Conservation (phyloP, 2,113 vertebrate genomes). For the Scomber colias region DNA sequence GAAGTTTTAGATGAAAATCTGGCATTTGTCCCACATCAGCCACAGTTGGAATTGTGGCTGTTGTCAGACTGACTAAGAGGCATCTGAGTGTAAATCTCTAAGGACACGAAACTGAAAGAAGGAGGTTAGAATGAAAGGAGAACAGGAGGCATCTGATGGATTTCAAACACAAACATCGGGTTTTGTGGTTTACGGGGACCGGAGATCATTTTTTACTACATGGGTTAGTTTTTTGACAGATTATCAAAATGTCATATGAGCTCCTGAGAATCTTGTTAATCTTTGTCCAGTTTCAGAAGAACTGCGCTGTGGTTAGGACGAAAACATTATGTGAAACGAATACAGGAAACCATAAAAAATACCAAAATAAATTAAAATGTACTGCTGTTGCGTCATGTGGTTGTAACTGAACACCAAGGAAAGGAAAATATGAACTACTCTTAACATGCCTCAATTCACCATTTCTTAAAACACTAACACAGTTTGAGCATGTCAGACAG, state of each 20-base stretch:
- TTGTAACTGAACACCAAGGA: too few species aligned
- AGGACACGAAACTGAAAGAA: not conserved
- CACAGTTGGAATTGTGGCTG: not conserved
- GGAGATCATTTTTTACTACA: not conserved
- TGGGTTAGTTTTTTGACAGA: constrained; percentile 26
- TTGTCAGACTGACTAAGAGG: not conserved
- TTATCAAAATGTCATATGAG: constrained; percentile 11
- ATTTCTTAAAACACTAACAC: too few species aligned
- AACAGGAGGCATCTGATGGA: not conserved
- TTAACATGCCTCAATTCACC: too few species aligned
- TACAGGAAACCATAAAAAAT: constrained; percentile 7
- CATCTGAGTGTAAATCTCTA: not conserved
- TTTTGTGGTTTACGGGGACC: constrained; percentile 9
- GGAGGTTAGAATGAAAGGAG: not conserved
- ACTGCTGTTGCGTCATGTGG: too few species aligned
- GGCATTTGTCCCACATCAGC: not conserved
- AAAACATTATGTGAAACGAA: not conserved
- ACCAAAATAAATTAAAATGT: too few species aligned
- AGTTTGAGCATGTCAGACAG: too few species aligned
- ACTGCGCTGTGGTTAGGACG: not conserved
- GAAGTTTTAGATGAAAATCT: not conserved
- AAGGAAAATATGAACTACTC: too few species aligned
- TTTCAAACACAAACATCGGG: not conserved
- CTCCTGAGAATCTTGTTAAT: not conserved
- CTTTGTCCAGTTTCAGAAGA: not conserved